Base-by-base conservation (phyloP, 2,113 vertebrate genomes). In the Microtus montanus region DNA sequence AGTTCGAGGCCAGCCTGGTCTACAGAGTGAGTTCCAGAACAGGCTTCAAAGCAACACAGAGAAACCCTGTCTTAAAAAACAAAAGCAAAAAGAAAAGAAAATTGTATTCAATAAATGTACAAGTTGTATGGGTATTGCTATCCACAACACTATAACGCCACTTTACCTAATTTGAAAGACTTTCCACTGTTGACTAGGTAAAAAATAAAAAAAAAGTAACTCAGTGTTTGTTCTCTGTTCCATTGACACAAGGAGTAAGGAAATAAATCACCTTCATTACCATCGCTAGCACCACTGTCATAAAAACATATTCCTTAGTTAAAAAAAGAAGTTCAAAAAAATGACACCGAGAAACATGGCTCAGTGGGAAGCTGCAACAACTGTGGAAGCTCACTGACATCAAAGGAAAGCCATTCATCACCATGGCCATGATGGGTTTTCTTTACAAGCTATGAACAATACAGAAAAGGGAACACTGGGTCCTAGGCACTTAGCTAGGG, bases 391-490 rank as follows among this genome's bases (percentile, higher is more conserved):
- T 95, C 28, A 90, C 64, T 33, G 33, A 90, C 87, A 91, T 95
- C 95, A 95, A 95, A 96, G 91, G 8, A 35, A 83, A 95, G 70
- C n/a, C 58, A 87, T 91, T 68, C 49, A 61, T 95, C 92, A 52
- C 90, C 87, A 61, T 3, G 47, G 64, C 68, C 86, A 26, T 2
- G 20, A 61, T 38, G 83, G 82, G 82, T 49, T 92, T 92, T 68
- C 94, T 63, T 93, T 75, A 82, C 83, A 92, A 63, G 82, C 78
- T 47, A 3, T 41, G 71, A 91, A 71, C 64, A 91, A 22, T 10
- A 12, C 26, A 87, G 79, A 85, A 79, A 84, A 84, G 30, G 33
- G 63, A 30, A n/a, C 7, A 47, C 20, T 22, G 20, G 66, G 87
- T 44, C 35, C 74, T 35, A 15, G 13, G 6, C 58, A 70, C 47